A percentile compares a stretch with the other conserved stretches of the same genome.
Evolutionary conservation across 2,113 vertebrate genomes (phyloP).

Genomic region (Phalacrocorax carbo): DNA sequence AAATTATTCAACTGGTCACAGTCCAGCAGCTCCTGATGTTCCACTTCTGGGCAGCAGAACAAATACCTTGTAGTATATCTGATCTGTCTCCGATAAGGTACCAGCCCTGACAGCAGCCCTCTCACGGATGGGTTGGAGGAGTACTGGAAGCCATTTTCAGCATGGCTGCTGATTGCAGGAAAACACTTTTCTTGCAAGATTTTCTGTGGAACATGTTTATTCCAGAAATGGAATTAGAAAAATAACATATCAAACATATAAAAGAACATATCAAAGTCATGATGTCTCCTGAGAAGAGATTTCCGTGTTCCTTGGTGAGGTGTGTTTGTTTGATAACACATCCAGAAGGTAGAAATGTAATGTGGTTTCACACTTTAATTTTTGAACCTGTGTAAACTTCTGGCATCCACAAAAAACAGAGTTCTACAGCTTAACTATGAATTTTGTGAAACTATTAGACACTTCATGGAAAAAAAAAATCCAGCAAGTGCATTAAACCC

Average conservation of each 20-base stretch:
- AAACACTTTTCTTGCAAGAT: neutral
- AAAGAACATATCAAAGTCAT: neutral
- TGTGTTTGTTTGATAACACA: constrained; percentile 25
- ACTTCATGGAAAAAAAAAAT: neutral
- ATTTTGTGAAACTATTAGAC: neutral
- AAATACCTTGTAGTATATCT: neutral
- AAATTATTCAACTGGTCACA: constrained; percentile 18
- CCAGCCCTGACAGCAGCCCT: neutral
- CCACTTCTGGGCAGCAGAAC: constrained; percentile 35
- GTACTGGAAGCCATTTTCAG: neutral
- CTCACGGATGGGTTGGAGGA: neutral
- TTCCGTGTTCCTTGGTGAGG: constrained; percentile 37
- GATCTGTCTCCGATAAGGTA: neutral
- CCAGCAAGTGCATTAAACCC: neutral
- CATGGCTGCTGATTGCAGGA: neutral
- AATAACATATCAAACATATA: neutral
- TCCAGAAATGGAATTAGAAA: neutral
- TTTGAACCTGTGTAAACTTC: constrained; percentile 10
- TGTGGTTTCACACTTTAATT: constrained; percentile 14
- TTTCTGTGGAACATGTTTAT: neutral
- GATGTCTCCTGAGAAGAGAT: neutral
- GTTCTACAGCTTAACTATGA: neutral
- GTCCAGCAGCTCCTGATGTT: constrained; percentile 19
- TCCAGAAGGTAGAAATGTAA: neutral
- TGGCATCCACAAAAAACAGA: neutral